Base-by-base conservation (phyloP, 2,888 invertebrate species). In the Laothoe populi region DNA sequence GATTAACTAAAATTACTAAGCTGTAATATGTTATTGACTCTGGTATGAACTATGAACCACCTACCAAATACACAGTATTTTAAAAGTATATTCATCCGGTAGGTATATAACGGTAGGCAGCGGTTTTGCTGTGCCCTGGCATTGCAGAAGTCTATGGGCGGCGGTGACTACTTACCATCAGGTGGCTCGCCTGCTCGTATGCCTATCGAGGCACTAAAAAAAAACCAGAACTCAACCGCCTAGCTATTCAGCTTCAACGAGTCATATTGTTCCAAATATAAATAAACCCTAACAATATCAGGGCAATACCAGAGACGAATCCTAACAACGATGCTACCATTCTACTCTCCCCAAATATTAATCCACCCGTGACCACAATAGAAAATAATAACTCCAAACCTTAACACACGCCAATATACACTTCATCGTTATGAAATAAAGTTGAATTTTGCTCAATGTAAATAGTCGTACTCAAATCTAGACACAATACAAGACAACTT, bases 321-420 rank as follows among this genome's bases (percentile, higher is more conserved):
- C 72, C 74, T 73, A 68, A 65, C 71, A 75, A 75, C 68, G 73
- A 71, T 74, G 73, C 71, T 64, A 70, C 70, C 64, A 69, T 71
- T 79, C 71, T 68, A 66, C 72, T 74, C 77, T 75, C 77, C 77
- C 81, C 75, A 78, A 79, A 80, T 81, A 81, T 82, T 78, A 78
- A 73, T 74, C 72, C 71, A 60, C 57, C 35, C 57, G 21, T n/a
- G 57, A 59, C 35, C 64, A 23, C 57, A 57, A 23, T 46, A 40
- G 66, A 75, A 71, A 60, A 62, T 63, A 65, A 23, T 60, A 75
- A 65, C 66, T 62, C 40, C 16, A 44, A 58, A n/a, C 8, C 21
- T n/a, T n/a, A 26, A 16, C n/a, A 38, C 19, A 11, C n/a, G 21
- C 16, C 21, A 58, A 58, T 24, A 46, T 8, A 70, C 69, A 64